Conservation (phyloP, 2,113 vertebrate species). For the Genyomyrus donnyi region DNA sequence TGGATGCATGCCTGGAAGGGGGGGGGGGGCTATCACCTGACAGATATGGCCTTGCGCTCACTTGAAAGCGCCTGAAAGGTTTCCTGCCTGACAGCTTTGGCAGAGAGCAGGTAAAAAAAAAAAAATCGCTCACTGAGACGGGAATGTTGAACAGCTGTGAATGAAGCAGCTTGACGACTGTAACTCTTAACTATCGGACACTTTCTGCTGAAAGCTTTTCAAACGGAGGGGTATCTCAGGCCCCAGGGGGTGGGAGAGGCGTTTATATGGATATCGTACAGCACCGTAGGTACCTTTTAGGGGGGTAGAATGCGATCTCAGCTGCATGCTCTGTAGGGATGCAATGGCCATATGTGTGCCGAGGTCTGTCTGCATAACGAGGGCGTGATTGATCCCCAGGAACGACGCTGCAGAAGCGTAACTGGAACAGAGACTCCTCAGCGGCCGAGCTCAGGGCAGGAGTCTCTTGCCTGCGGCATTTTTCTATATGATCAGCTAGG, state of each 20-base stretch:
- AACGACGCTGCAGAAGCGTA: background rate
- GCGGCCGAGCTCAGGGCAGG: background rate
- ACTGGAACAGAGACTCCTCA: background rate
- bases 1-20: slow-evolving; percentile 12
- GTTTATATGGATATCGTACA: background rate
- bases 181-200: slow-evolving; percentile 8
- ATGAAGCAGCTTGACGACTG: background rate
- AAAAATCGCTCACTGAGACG: slow-evolving; percentile 3
- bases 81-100: slow-evolving; percentile 8
- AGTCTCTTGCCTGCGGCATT: background rate
- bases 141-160: slow-evolving; percentile 6
- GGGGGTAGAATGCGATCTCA: background rate
- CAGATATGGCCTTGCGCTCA: slow-evolving; percentile 1
- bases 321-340: background rate
- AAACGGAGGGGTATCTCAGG: background rate
- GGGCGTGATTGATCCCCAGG: slow-evolving; percentile 6
- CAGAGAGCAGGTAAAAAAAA: slow-evolving; percentile 10
- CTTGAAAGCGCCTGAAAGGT: background rate
- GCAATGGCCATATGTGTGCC: background rate
- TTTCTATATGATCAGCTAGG: background rate
- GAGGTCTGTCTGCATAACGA: background rate
- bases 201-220: background rate
- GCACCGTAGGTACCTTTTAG: background rate
- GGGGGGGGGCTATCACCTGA: background rate
- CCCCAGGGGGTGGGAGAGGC: too few relatives aligned